A percentile compares a stretch with the other conserved stretches of the same genome.
These are phyloP conservation scores for Plusia festucae DNA, from an alignment of 2,888 invertebrate species.

Conservation along the genomic window DNA sequence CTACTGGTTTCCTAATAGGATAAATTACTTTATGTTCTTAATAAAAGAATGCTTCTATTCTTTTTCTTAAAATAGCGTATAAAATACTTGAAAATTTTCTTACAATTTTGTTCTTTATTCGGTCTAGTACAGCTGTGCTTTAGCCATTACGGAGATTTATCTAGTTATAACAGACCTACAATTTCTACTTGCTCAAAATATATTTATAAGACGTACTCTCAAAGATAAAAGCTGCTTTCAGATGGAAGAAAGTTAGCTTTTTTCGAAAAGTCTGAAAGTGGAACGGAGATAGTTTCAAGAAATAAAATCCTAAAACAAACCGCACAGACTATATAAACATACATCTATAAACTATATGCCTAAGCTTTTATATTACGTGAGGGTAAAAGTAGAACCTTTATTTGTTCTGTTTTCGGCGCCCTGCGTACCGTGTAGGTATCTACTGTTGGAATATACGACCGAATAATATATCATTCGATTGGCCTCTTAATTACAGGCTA, in stretches of 20 bases:
- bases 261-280: constrained; percentile 32
- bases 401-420: constrained; percentile 17
- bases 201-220: constrained; percentile 23
- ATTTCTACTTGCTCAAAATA: constrained; percentile 18
- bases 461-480: constrained; percentile 29
- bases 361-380: constrained; percentile 22
- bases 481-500: constrained; percentile 32
- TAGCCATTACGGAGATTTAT: constrained; percentile 48
- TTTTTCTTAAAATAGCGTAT: constrained; percentile 13
- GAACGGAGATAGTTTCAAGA: constrained; percentile 35
- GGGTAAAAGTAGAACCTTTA: constrained; percentile 21
- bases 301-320: constrained; percentile 42
- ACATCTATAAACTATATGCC: constrained; percentile 23
- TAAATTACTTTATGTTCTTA: constrained; percentile 22
- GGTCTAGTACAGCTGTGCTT: constrained; percentile 17
- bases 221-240: constrained; percentile 42
- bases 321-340: constrained; percentile 33
- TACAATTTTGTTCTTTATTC: constrained; percentile 31
- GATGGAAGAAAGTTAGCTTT: constrained; percentile 34
- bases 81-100: constrained; percentile 20
- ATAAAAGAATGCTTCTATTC: constrained; percentile 27
- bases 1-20: constrained; percentile 27
- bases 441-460: constrained; percentile 16
- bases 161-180: constrained; percentile 31
- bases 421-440: constrained; percentile 16